A percentile compares a stretch with the other conserved stretches of the same genome.
Conservation (phyloP, 1,140 invertebrate species). For the Agraylea sexmaculata region DNA sequence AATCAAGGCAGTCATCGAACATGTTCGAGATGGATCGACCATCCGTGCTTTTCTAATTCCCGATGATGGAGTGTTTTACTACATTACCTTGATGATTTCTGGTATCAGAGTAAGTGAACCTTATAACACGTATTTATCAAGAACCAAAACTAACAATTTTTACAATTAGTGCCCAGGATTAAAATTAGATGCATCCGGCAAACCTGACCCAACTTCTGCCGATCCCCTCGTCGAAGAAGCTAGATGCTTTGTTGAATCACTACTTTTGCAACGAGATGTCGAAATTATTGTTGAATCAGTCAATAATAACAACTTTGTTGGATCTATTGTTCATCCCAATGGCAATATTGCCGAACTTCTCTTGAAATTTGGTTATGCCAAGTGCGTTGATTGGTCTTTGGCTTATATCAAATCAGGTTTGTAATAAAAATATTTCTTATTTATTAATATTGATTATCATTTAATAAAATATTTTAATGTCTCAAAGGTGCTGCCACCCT, state of each 20-base stretch:
- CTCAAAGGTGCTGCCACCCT: conserved; percentile 67
- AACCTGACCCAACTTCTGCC: conserved; percentile 43
- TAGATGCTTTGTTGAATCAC: conserved; percentile 76
- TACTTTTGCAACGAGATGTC: conserved; percentile 86
- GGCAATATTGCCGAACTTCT: conserved; percentile 93
- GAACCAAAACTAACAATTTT: background rate
- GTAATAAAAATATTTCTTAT: background rate
- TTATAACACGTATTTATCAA: background rate
- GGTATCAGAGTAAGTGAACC: conserved; percentile 64
- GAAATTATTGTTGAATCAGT: conserved; percentile 84
- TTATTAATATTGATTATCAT: background rate
- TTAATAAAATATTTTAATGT: conserved; percentile 6
- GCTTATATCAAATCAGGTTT: conserved; percentile 64
- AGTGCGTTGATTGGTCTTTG: conserved; percentile 97
- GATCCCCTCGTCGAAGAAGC: conserved; percentile 38
- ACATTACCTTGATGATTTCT: conserved; percentile 87
- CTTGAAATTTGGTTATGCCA: conserved; percentile 83
- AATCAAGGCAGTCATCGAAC: conserved; percentile 73
- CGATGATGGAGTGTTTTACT: conserved; percentile 48
- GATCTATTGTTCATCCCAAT: conserved; percentile 85
- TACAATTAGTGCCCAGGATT: conserved; percentile 58
- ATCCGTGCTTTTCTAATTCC: conserved; percentile 81
- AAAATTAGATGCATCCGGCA: conserved; percentile 55
- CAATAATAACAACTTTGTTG: conserved; percentile 88
- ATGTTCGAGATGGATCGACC: conserved; percentile 93